Percentiles rank a stretch among this genome's conserved stretches.
Conservation (phyloP, 92 coral and sea anemone genomes). For the Palythoa grandiflora region DNA sequence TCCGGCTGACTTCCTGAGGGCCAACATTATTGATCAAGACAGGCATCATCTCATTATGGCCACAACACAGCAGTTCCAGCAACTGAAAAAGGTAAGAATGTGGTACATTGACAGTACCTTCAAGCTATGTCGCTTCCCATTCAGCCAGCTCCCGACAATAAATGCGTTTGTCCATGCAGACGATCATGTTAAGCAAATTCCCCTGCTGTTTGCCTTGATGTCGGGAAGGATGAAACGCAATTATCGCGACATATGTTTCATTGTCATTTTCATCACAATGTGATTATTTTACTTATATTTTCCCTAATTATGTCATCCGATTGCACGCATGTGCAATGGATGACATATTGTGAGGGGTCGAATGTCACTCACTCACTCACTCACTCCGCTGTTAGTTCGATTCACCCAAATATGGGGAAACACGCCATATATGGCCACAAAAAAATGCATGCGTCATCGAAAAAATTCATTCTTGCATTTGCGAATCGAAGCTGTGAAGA, state of each 20-base stretch:
- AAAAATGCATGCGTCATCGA: constrained; percentile 32
- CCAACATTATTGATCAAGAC: neutral
- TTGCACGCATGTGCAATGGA: too few species aligned
- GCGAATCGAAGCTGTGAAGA: constrained; percentile 3
- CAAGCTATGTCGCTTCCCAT: constrained; percentile 16
- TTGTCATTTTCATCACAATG: too few species aligned
- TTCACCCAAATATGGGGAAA: constrained; percentile 14
- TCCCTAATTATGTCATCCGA: too few species aligned
- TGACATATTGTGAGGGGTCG: constrained; percentile 28
- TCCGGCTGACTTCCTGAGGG: constrained; percentile 31
- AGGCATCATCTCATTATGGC: neutral
- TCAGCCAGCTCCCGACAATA: neutral
- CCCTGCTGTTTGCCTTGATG: neutral
- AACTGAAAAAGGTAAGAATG: neutral
- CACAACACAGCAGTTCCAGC: too few species aligned
- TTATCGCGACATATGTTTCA: neutral
- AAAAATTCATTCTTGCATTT: constrained; percentile 21
- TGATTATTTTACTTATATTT: neutral
- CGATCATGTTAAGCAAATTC: too few species aligned
- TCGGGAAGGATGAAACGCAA: too few species aligned
- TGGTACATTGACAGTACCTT: constrained; percentile 33
- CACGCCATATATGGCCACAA: constrained; percentile 12
- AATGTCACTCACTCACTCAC: neutral
- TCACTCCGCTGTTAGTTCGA: constrained; percentile 25
- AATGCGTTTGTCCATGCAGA: too few species aligned